Conservation (phyloP, 2,113 vertebrate species). For the Oncorhynchus masou region DNA sequence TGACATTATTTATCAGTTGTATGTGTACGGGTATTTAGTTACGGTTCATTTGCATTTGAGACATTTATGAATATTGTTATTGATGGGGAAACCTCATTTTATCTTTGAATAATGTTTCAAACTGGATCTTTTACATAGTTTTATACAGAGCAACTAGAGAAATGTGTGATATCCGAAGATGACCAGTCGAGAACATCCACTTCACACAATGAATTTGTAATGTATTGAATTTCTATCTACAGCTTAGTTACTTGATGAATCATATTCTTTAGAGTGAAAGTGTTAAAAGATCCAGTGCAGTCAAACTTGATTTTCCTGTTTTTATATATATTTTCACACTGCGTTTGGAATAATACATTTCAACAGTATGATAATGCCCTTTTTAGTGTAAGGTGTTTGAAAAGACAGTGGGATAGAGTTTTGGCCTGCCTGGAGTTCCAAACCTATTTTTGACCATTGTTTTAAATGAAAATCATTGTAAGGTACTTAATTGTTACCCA, state of each 20-base stretch:
- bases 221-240: constrained; percentile 37
- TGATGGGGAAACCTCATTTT: constrained; percentile 36
- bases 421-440: too few relatives aligned
- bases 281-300: too few relatives aligned
- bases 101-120: constrained; percentile 54
- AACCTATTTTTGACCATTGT: too few relatives aligned
- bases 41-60: constrained; percentile 22
- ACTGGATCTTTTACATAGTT: constrained; percentile 63
- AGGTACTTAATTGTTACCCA: too few relatives aligned
- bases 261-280: constrained; percentile 16
- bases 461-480: too few relatives aligned
- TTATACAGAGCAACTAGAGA: constrained; percentile 58
- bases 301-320: too few relatives aligned
- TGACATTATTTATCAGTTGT: not conserved
- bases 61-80: constrained; percentile 15
- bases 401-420: too few relatives aligned
- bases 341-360: too few relatives aligned
- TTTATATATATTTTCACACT: too few relatives aligned
- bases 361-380: too few relatives aligned
- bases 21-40: not conserved
- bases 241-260: not conserved
- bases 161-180: constrained; percentile 25
- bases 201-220: constrained; percentile 33
- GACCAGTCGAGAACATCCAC: constrained; percentile 23
- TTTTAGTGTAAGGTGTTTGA: too few relatives aligned